Percentiles rank a stretch among this genome's conserved stretches.
Conservation (phyloP, 1,140 invertebrate genomes). For the Thalassaphorura encarpata region DNA sequence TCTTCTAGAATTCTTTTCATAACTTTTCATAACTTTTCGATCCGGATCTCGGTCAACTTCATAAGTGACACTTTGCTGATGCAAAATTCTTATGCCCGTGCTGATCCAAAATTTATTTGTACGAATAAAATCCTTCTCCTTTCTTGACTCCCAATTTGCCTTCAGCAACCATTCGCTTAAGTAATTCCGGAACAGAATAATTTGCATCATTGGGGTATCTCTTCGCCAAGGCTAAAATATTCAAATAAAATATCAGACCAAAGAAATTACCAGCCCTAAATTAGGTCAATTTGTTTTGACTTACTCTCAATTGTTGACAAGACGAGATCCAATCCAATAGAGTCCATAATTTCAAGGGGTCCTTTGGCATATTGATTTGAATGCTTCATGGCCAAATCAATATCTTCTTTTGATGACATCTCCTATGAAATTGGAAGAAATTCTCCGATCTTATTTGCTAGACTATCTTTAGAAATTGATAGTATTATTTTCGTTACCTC, state of each 20-base stretch:
- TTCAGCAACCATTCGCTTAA: slow-evolving; percentile 63
- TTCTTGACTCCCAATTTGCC: slow-evolving; percentile 73
- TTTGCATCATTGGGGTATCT: slow-evolving; percentile 63
- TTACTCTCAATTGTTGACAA: background rate
- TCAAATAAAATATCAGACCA: too few species aligned
- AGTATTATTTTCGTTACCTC: too few species aligned
- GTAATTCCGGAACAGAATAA: slow-evolving; percentile 53
- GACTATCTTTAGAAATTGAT: too few species aligned
- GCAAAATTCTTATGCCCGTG: too few species aligned
- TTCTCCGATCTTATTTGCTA: too few species aligned
- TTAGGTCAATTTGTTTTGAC: background rate
- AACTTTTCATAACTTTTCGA: too few species aligned
- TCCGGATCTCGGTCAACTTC: too few species aligned
- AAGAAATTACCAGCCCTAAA: too few species aligned
- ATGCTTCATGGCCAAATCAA: background rate
- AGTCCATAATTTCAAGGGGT: background rate
- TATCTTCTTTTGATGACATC: slow-evolving; percentile 2
- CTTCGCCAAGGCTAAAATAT: slow-evolving; percentile 57
- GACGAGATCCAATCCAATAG: background rate
- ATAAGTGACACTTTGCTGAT: too few species aligned
- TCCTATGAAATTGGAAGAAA: too few species aligned
- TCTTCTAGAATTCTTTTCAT: too few species aligned
- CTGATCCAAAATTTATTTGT: too few species aligned
- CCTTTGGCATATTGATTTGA: background rate
- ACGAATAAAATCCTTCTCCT: slow-evolving; percentile 80